A percentile compares a stretch with the other conserved stretches of the same genome.
These are phyloP conservation scores for Anguilla anguilla DNA, from an alignment of 2,797 vertebrate species.

Conservation along the genomic window DNA sequence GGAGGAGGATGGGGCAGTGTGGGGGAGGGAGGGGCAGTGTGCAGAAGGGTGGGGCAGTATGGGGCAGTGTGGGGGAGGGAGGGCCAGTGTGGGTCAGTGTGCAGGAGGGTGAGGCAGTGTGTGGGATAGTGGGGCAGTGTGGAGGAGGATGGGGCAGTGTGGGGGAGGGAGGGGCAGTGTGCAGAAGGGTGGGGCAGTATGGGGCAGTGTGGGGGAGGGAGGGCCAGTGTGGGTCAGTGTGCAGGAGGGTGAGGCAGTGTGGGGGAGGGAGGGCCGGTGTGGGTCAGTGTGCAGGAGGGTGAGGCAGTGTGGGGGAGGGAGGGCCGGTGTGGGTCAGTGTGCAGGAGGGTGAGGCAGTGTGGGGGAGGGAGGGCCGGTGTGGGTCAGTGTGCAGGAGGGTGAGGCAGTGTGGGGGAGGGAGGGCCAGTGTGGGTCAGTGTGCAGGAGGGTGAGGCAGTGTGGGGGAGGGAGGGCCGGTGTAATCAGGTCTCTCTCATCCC, in stretches of 20 bases:
- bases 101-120: background rate
- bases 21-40: too few relatives aligned
- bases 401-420: background rate
- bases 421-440: background rate
- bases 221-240: background rate
- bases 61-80: background rate
- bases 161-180: background rate
- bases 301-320: background rate
- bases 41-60: too few relatives aligned
- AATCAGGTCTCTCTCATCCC: slow-evolving; percentile 13
- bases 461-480: background rate
- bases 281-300: background rate
- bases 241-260: background rate
- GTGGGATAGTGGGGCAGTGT: background rate
- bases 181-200: background rate
- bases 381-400: background rate
- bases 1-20: too few relatives aligned
- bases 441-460: background rate
- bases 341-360: background rate
- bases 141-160: background rate
- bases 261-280: background rate
- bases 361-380: background rate
- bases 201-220: background rate
- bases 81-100: background rate
- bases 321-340: background rate